Base-by-base conservation (phyloP, 64 coral and sea anemone species). In the Montipora cactus region DNA sequence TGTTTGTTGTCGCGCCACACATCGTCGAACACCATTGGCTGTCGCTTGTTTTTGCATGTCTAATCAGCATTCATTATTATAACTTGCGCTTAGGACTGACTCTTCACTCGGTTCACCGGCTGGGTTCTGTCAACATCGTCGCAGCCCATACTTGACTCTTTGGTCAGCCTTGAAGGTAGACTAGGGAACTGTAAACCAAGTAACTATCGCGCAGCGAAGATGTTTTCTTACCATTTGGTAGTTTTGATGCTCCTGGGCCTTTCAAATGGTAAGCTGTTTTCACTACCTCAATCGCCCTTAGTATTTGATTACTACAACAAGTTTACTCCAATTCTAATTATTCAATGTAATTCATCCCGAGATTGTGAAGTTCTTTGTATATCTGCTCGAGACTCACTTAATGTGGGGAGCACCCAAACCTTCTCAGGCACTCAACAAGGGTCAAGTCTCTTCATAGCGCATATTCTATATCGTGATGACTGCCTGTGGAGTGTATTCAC, bases 251-350 rank as follows among this genome's bases (percentile, higher is more conserved):
- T 86, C 14, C 18, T 86, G 44, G 82, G 82, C 44, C 12, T 86
- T 16, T 48, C 82, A 8, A 86, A 50, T 1, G 82, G 82, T 86
- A 86, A 71, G 82, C 46, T 49, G 50, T 72, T 86, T 70, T n/a
- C 10, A 71, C 47, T 46, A 18, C 4, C 46, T 70, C 1, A 4
- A 9, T 2, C 7, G 70, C 12, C 37, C 11, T 12, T 23, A 51
- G 44, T 37, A 25, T 12, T 10, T 67, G 18, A 67, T 23, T 14
- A 19, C 67, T 84, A 15, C 19, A 8, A 71, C 23, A 7, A 22
- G 47, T n/a, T 7, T 86, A 22, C 47, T 72, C 19, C 4, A 49
- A 19, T 19, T 48, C 61, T 64, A 5, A 61, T 15, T 5, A 8
- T 79, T 48, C 14, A 12, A 16, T 64, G 61, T 14, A 64, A 64